phyloP scores from a whole-genome alignment of 2,888 invertebrate species.

The Halocaridina rubra region DNA sequence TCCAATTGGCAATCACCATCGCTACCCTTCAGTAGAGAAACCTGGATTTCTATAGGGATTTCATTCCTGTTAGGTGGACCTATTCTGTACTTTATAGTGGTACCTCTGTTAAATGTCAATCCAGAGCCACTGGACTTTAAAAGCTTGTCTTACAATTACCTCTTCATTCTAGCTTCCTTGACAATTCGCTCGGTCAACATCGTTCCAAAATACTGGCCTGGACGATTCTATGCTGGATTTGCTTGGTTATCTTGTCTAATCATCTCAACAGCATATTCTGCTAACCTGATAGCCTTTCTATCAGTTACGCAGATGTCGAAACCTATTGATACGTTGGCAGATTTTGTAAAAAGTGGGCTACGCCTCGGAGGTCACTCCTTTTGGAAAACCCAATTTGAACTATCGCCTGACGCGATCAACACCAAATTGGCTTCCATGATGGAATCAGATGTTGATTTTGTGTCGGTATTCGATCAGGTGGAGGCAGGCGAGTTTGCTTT shows the following conservation, averaged over 20 bases:
- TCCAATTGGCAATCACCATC: slow-evolving; percentile 37
- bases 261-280: slow-evolving; percentile 51
- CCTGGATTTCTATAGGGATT: slow-evolving; percentile 31
- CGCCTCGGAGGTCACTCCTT: slow-evolving; percentile 34
- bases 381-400: slow-evolving; percentile 42
- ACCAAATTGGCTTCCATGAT: slow-evolving; percentile 4
- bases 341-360: slow-evolving; percentile 26
- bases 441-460: slow-evolving; percentile 27
- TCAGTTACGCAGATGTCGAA: slow-evolving; percentile 31
- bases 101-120: too few species aligned
- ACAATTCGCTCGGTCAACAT: not conserved
- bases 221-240: slow-evolving; percentile 38
- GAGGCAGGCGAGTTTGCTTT: slow-evolving; percentile 33
- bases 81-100: slow-evolving; percentile 15
- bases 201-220: slow-evolving; percentile 13
- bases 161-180: slow-evolving; percentile 37
- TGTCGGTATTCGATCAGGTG: slow-evolving; percentile 24
- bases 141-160: slow-evolving; percentile 25
- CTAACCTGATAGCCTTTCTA: slow-evolving; percentile 55
- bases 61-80: slow-evolving; percentile 20
- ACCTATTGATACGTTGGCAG: slow-evolving; percentile 44
- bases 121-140: slow-evolving; percentile 30
- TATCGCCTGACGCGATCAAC: slow-evolving; percentile 32
- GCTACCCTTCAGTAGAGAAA: slow-evolving; percentile 38
- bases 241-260: slow-evolving; percentile 36